Base-by-base conservation (phyloP, 2,888 invertebrate species). In the Himalopsyche kuldschensis region DNA sequence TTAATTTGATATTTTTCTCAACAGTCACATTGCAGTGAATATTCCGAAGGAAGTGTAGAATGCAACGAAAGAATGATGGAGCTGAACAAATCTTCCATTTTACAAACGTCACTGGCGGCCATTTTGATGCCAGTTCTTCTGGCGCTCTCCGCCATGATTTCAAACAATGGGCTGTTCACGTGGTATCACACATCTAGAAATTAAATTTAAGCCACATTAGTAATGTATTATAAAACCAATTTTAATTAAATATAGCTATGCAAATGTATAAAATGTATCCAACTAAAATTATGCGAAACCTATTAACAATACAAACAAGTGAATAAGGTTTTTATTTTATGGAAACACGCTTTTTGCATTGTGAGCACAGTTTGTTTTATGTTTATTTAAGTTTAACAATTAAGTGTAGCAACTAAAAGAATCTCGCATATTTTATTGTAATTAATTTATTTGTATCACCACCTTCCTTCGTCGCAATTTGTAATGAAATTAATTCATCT, bases 1-100 rank as follows among this genome's bases (percentile, higher is more conserved):
- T 20, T 55, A 20, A 30, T 30, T 20, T 80, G 1, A 5, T 8
- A 20, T 83, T 69, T 79, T 75, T 80, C 30, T 10, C 82, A 76
- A 15, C 83, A 86, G 85, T 82, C 80, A 82, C 84, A 86, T 41
- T 86, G 85, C 75, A 79, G 63, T 20, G 82, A 83, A 20, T 86
- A 83, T 31, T 76, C 84, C 17, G 85, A 86, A 55, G 83, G 84
- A 35, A 81, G 84, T 31, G 81, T 31, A 1, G 82, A 84, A 6
- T 81, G 83, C 35, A 63, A 75, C 6, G 55, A 63, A 32, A 20
- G 55, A 55, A 55, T 55, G 55, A 55, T 55, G 55, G 55, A 24
- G 24, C 55, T 20, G 20, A 55, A 55, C 55, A 55, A 55, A 24
- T 55, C 55, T 4, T 55, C 55, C 55, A 55, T 55, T 55, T 55